phyloP scores from a whole-genome alignment of 2,888 invertebrate species.

The Volucella inanis region DNA sequence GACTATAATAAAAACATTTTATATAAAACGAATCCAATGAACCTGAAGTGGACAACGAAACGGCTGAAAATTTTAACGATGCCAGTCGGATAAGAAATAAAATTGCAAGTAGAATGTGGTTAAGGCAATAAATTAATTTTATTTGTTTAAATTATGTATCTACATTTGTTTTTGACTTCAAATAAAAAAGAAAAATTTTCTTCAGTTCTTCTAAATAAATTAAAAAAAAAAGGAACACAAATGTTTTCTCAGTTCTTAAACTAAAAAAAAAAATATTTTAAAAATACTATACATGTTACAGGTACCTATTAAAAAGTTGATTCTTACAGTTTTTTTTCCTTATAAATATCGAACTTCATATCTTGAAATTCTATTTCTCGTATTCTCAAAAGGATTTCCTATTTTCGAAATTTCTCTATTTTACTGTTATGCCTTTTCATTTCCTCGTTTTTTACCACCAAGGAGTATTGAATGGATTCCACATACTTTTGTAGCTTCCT shows the following conservation, averaged over 20 bases:
- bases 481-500: constrained; percentile 16
- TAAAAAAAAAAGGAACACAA: not conserved
- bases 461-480: not conserved
- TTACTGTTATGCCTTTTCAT: constrained; percentile 9
- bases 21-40: not conserved
- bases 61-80: constrained; percentile 4
- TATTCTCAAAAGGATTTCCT: constrained; percentile 18
- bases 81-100: constrained; percentile 2
- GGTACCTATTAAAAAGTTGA: too few species aligned
- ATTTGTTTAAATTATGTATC: not conserved
- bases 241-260: not conserved
- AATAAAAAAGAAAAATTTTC: too few species aligned
- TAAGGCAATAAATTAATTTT: not conserved
- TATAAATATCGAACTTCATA: constrained; percentile 22
- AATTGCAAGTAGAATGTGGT: not conserved
- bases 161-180: not conserved
- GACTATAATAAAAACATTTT: constrained; percentile 11
- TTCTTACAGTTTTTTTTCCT: too few species aligned
- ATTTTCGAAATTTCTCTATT: constrained; percentile 5
- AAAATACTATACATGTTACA: too few species aligned
- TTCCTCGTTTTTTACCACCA: constrained; percentile 19
- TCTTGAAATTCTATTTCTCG: constrained; percentile 4
- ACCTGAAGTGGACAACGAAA: constrained; percentile 1
- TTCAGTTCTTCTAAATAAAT: not conserved
- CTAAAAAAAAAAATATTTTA: too few species aligned